Evolutionary conservation across 2,888 invertebrate species (phyloP).

Genomic region (Ischnus inquisitorius): DNA sequence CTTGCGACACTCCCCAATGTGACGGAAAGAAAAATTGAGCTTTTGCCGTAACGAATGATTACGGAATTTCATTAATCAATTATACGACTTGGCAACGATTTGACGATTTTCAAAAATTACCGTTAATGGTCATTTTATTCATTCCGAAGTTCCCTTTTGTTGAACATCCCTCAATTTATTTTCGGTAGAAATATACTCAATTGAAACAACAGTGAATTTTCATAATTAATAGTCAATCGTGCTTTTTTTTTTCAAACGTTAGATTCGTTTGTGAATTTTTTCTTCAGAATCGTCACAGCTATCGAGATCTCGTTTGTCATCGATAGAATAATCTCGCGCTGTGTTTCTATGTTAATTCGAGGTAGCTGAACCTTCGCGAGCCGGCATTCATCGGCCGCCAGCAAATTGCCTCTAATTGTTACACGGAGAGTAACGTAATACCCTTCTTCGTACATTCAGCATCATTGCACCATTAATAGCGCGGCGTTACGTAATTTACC

Average conservation of each 20-base stretch:
- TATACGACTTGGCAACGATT: too few relatives aligned
- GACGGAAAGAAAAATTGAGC: not conserved
- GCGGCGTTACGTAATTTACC: conserved; percentile 66
- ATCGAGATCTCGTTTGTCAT: conserved; percentile 22
- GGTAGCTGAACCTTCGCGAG: conserved; percentile 69
- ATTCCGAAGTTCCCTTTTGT: too few relatives aligned
- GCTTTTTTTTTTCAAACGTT: not conserved
- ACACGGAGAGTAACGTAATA: conserved; percentile 57
- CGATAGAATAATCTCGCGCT: conserved; percentile 28
- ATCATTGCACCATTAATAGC: conserved; percentile 62
- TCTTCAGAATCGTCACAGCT: not conserved
- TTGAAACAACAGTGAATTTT: too few relatives aligned
- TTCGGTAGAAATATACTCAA: too few relatives aligned
- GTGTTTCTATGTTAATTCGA: conserved; percentile 39
- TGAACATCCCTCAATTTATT: too few relatives aligned
- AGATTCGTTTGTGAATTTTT: not conserved
- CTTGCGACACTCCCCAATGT: not conserved
- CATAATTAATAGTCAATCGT: not conserved
- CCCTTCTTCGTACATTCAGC: conserved; percentile 31
- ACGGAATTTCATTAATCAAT: not conserved
- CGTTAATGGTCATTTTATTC: too few relatives aligned
- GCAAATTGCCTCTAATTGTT: conserved; percentile 71
- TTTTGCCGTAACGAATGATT: not conserved
- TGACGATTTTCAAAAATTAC: too few relatives aligned
- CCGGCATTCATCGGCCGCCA: conserved; percentile 56